These are phyloP conservation scores for Vandiemenella viatica DNA, from an alignment of 2,888 invertebrate genomes.

Conservation along the genomic window DNA sequence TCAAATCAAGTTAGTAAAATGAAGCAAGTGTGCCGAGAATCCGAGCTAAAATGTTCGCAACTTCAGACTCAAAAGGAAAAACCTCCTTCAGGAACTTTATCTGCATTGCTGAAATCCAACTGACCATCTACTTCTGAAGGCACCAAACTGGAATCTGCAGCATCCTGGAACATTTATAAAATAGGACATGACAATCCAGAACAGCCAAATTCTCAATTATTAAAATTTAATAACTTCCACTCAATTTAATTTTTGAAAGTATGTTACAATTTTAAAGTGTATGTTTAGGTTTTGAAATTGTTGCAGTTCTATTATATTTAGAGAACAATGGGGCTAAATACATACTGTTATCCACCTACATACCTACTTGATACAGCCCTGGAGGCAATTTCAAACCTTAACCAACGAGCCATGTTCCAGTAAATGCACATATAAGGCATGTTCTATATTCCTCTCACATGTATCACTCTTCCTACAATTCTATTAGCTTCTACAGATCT, in stretches of 20 bases:
- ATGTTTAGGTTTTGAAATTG: not conserved
- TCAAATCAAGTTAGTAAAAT: not conserved
- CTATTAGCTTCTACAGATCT: too few species aligned
- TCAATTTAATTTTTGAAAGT: too few species aligned
- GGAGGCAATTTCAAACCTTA: too few species aligned
- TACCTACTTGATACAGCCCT: too few species aligned
- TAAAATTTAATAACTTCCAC: too few species aligned
- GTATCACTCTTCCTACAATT: too few species aligned
- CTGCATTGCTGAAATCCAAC: constrained; percentile 13
- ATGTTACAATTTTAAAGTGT: not conserved
- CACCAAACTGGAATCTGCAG: constrained; percentile 12
- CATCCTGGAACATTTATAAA: constrained; percentile 12
- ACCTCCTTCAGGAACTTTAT: constrained; percentile 17
- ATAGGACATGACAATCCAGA: not conserved
- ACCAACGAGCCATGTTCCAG: too few species aligned
- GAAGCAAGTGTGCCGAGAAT: not conserved
- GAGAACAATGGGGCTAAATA: constrained; percentile 1
- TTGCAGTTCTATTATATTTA: not conserved
- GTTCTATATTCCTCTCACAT: too few species aligned
- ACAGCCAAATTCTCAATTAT: too few species aligned
- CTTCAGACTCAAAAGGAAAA: constrained; percentile 15
- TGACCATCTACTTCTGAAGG: constrained; percentile 15
- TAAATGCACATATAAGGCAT: too few species aligned
- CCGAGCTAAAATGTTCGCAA: not conserved
- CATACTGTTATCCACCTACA: too few species aligned